A percentile compares a stretch with the other conserved stretches of the same genome.
phyloP scores from a whole-genome alignment of 1,140 invertebrate genomes.

The Caenorhabditis remanei region DNA sequence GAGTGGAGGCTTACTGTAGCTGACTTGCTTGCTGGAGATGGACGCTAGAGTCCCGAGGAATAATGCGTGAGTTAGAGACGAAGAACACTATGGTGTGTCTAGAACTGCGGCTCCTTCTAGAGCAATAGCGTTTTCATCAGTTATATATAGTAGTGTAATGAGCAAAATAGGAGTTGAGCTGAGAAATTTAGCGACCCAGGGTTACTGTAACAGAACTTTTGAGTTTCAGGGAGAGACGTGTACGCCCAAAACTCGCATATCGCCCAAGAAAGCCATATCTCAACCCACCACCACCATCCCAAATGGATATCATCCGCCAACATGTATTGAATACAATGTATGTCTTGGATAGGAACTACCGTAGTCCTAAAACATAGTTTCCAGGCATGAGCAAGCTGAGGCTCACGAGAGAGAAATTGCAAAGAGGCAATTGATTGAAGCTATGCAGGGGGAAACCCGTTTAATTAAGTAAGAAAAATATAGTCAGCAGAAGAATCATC shows the following conservation, averaged over 20 bases:
- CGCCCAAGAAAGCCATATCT: background rate
- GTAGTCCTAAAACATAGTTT: background rate
- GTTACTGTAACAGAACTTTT: background rate
- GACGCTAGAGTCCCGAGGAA: background rate
- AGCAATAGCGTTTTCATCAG: too few species aligned
- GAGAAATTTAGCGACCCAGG: too few species aligned
- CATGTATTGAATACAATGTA: background rate
- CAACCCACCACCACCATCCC: background rate
- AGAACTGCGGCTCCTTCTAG: too few species aligned
- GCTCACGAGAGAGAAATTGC: background rate
- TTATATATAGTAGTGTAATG: too few species aligned
- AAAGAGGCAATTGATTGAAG: background rate
- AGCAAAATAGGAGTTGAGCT: background rate
- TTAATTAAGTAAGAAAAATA: background rate
- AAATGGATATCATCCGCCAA: background rate
- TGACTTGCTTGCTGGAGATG: background rate
- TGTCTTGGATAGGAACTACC: background rate
- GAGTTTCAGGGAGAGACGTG: conserved; percentile 7
- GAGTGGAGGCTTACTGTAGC: background rate
- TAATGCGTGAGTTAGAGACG: conserved; percentile 15
- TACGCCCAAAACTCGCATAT: background rate
- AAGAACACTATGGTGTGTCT: background rate
- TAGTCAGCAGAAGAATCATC: background rate
- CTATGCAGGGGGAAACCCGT: background rate
- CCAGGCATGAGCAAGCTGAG: background rate